phyloP scores from a whole-genome alignment of 2,888 invertebrate species.

The Lapara coniferarum region DNA sequence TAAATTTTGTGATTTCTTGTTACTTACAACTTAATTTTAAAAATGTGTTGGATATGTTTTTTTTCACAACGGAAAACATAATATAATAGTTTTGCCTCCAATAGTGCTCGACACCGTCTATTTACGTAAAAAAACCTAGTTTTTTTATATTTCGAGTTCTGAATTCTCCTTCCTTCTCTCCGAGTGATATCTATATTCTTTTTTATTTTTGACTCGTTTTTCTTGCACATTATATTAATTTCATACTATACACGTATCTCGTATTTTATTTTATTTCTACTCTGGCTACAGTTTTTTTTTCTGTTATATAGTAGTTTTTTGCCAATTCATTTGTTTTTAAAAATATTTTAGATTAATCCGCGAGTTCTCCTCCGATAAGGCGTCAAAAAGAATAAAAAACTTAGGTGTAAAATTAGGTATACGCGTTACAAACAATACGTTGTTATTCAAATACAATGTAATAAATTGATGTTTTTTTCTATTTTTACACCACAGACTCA shows the following conservation, averaged over 20 bases:
- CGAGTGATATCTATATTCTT: no score
- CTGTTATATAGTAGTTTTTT: not conserved
- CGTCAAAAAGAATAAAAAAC: constrained; percentile 4
- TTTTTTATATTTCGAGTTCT: no score
- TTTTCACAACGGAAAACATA: no score
- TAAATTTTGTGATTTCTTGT: no score
- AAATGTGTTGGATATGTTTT: not conserved
- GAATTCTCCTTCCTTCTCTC: no score
- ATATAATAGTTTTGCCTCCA: no score
- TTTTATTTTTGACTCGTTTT: no score
- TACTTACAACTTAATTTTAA: not conserved
- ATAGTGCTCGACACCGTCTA: no score
- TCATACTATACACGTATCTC: no score
- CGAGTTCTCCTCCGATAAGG: not conserved
- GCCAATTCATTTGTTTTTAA: not conserved
- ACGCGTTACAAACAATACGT: constrained; percentile 24
- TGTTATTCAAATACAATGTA: constrained; percentile 40
- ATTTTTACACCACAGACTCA: constrained; percentile 71
- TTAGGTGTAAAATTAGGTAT: constrained; percentile 10
- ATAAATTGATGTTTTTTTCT: constrained; percentile 64
- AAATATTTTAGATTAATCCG: not conserved
- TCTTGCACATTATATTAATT: no score
- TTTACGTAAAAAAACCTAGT: no score
- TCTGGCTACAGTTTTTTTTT: not conserved
- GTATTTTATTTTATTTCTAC: not conserved